Evolutionary conservation across 2,113 vertebrate species (phyloP), one percentile per base, ranked within the genome.

Genomic region (Corapipo altera): DNA sequence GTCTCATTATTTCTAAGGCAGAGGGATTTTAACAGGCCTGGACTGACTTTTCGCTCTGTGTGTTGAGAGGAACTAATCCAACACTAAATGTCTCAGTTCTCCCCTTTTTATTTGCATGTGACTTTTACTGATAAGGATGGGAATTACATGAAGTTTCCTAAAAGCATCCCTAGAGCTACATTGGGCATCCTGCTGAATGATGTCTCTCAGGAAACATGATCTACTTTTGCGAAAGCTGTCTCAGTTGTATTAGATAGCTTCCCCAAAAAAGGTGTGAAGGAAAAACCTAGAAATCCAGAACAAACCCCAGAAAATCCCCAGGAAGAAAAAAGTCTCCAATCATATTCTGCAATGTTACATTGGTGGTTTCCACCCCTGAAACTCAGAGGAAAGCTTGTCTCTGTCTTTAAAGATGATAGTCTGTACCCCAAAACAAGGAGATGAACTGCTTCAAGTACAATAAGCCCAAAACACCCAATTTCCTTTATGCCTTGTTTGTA

Each of bases 341-440:
- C 3, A 6, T 22, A 26, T n/a, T 81, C 21, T 59, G 22, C 32
- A 83, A 21, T 39, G 3, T 33, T 44, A 6, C 21, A 9, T 15
- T 3, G 1, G 18, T 80, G 20, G 3, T 70, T 92, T 88, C 30
- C 12, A 37, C 11, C 5, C 1, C 0, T 0, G 20, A 41, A 62
- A 19, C 64, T 83, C 6, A 5, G 32, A 84, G 4, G 12, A 74
- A 46, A n/a, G 15, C 22, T 88, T 82, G 6, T 10, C 8, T 82
- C 37, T 52, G 10, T 37, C 35, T 78, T 61, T 61, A 55, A 21
- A 61, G 20, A 20, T 46, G 37, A 5, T 35, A 5, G 14, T 49
- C 32, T 80, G 7, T 49, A 15, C 15, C 16, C 33, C 15, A 20
- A 48, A 41, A 48, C 3, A 2, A 87, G 41, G 17, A 57, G 4